Percentiles rank a stretch among this genome's conserved stretches.
Evolutionary conservation across 1,140 invertebrate genomes (phyloP).

Genomic region (Pseudobourletiella spinata): DNA sequence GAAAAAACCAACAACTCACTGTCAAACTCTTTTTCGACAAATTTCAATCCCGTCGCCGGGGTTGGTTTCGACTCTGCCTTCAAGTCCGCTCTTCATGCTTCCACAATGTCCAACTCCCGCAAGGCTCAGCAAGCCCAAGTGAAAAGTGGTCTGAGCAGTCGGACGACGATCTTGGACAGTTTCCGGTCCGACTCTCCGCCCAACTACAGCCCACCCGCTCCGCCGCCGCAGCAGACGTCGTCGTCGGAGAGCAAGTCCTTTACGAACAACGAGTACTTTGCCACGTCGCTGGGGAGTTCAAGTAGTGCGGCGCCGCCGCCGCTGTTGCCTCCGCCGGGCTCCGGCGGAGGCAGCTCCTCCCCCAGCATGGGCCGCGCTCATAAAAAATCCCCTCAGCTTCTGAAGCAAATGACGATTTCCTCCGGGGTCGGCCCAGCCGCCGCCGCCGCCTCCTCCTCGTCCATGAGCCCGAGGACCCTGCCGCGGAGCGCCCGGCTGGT

Average conservation of each 20-base stretch:
- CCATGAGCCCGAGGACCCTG: constrained; percentile 32
- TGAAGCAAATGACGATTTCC: constrained; percentile 34
- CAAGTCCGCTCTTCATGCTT: constrained; percentile 17
- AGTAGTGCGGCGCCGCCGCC: neutral
- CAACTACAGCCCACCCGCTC: constrained; percentile 30
- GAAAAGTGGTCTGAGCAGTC: too few relatives aligned
- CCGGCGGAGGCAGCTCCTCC: constrained; percentile 1
- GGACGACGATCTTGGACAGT: neutral
- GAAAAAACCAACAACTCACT: constrained; percentile 6
- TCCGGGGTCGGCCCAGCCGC: neutral
- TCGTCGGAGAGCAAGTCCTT: constrained; percentile 3
- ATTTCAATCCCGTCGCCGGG: constrained; percentile 23
- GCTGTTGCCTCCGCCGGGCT: constrained; percentile 19
- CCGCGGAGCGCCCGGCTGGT: constrained; percentile 13
- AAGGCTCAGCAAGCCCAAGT: too few relatives aligned
- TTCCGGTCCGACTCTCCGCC: constrained; percentile 28
- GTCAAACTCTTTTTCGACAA: constrained; percentile 30
- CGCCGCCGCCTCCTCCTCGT: neutral
- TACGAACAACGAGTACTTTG: constrained; percentile 29
- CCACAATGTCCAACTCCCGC: constrained; percentile 5
- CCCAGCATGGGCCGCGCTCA: neutral
- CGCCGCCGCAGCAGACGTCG: constrained; percentile 18
- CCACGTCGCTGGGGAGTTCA: neutral
- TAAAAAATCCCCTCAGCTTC: constrained; percentile 35
- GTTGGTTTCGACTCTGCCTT: constrained; percentile 43